A percentile compares a stretch with the other conserved stretches of the same genome.
Conservation (phyloP, 1,140 invertebrate species). For the Drosophila mauritiana region DNA sequence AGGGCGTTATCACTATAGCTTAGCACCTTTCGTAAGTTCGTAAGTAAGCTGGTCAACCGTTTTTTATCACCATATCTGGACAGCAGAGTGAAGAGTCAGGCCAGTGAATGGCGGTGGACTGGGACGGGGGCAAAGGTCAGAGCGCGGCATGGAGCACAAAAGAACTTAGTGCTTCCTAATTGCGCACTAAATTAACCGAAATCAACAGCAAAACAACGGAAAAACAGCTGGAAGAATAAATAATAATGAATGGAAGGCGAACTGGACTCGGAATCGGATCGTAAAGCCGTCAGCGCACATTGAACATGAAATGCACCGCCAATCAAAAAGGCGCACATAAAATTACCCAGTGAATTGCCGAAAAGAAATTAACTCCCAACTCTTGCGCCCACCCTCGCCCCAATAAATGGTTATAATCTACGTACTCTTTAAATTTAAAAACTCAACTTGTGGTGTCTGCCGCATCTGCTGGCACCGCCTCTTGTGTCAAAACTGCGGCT, state of each 20-base stretch:
- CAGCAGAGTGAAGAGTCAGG: conserved; percentile 11
- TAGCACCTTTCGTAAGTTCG: conserved; percentile 60
- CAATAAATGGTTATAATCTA: conserved; percentile 31
- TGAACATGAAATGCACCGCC: conserved; percentile 75
- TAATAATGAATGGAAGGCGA: conserved; percentile 67
- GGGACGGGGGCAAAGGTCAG: conserved; percentile 59
- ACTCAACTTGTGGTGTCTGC: conserved; percentile 19
- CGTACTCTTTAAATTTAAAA: conserved; percentile 48
- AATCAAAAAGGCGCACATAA: conserved; percentile 80
- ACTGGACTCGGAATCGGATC: conserved; percentile 47
- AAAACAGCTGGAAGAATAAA: conserved; percentile 35
- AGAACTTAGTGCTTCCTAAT: conserved; percentile 74
- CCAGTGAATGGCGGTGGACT: conserved; percentile 3
- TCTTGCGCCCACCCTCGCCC: conserved; percentile 3
- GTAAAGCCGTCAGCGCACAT: conserved; percentile 48
- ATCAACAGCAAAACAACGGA: conserved; percentile 34
- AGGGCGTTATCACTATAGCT: conserved; percentile 62
- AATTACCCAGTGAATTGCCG: conserved; percentile 73
- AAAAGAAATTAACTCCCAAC: conserved; percentile 63
- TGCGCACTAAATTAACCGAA: conserved; percentile 74
- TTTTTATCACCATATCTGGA: conserved; percentile 73
- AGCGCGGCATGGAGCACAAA: conserved; percentile 65
- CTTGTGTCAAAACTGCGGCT: conserved; percentile 74
- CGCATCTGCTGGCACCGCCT: conserved; percentile 56
- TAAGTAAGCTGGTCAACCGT: conserved; percentile 25